Conservation (phyloP, 2,888 invertebrate species). For the Opisthograptis luteolata region DNA sequence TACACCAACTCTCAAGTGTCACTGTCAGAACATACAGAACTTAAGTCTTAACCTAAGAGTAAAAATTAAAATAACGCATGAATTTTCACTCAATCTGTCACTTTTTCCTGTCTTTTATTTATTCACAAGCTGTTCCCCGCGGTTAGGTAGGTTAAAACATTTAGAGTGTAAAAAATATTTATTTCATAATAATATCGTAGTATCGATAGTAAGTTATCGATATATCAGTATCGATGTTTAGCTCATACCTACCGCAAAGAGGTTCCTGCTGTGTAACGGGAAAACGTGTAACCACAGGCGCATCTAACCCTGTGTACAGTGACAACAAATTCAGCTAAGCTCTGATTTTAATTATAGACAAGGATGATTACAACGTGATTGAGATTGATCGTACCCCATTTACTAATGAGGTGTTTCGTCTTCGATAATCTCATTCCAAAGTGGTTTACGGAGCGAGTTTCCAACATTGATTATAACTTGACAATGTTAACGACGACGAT, state of each 20-base stretch:
- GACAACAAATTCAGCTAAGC: neutral
- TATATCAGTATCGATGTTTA: too few relatives aligned
- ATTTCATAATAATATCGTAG: too few relatives aligned
- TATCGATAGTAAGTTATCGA: too few relatives aligned
- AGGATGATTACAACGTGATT: constrained; percentile 23
- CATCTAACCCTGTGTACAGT: neutral
- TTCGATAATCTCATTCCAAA: constrained; percentile 37
- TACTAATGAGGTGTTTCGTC: constrained; percentile 44
- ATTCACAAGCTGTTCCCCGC: too few relatives aligned
- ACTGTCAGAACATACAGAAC: too few relatives aligned
- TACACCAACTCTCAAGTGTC: too few relatives aligned
- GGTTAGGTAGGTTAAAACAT: too few relatives aligned
- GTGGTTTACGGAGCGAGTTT: constrained; percentile 1
- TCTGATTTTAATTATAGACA: constrained; percentile 25
- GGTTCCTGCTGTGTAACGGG: neutral
- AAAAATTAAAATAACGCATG: too few relatives aligned
- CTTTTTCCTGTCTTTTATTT: too few relatives aligned
- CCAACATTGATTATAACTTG: constrained; percentile 7
- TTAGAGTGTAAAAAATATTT: too few relatives aligned
- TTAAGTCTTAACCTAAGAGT: too few relatives aligned
- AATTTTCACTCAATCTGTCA: too few relatives aligned
- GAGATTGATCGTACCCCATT: constrained; percentile 47
- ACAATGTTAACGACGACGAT: constrained; percentile 1
- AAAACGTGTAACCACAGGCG: neutral
- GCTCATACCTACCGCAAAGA: constrained; percentile 1